Conservation (phyloP, 53 echinoderm and acorn worm species). For the Holothuria scabra region DNA sequence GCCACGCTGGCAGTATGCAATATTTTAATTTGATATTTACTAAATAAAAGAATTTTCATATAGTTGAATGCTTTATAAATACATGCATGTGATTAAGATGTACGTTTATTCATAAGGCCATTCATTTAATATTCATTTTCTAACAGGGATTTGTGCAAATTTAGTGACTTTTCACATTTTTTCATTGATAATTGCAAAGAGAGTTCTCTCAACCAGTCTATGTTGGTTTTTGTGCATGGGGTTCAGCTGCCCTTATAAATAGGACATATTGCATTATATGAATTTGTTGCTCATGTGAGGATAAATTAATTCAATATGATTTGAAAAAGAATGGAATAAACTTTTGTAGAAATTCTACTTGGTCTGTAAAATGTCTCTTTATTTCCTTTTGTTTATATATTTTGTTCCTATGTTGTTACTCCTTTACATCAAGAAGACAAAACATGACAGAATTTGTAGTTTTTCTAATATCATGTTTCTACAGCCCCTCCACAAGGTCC, state of each 20-base stretch:
- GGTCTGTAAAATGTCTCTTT: too few relatives aligned
- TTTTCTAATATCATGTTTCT: too few relatives aligned
- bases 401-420: too few relatives aligned
- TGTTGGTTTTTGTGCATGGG: slow-evolving; percentile 26
- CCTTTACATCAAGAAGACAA: too few relatives aligned
- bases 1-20: slow-evolving; percentile 39
- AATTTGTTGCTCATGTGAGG: slow-evolving; percentile 44
- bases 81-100: slow-evolving; percentile 29
- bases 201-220: too few relatives aligned
- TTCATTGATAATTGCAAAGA: slow-evolving; percentile 3
- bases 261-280: slow-evolving; percentile 27
- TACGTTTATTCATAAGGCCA: slow-evolving; percentile 14
- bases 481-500: too few relatives aligned
- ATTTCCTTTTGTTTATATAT: too few relatives aligned
- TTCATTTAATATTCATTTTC: slow-evolving; percentile 9
- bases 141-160: slow-evolving; percentile 37
- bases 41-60: slow-evolving; percentile 5
- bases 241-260: slow-evolving; percentile 13
- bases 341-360: slow-evolving; percentile 43
- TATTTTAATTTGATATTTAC: slow-evolving; percentile 30
- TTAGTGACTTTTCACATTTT: slow-evolving; percentile 21
- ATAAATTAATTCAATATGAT: slow-evolving; percentile 42
- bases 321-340: slow-evolving; percentile 10
- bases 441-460: too few relatives aligned
- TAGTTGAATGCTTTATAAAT: slow-evolving; percentile 36